Percentiles rank a stretch among this genome's conserved stretches.
These are phyloP conservation scores for Seriola quinqueradiata DNA, from an alignment of 2,113 vertebrate species.

Conservation along the genomic window DNA sequence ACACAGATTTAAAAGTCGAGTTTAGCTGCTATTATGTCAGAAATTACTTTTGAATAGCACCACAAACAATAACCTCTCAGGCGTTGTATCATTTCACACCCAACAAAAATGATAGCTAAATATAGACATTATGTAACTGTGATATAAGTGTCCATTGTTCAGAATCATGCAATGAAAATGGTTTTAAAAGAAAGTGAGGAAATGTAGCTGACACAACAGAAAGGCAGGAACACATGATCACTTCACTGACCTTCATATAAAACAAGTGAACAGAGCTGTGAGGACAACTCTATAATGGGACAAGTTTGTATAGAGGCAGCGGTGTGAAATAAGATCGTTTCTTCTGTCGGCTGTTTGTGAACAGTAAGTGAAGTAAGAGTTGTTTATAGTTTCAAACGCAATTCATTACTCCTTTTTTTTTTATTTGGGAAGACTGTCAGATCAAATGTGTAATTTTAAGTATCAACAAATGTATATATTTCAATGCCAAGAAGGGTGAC, in stretches of 20 bases:
- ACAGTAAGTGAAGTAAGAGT: constrained; percentile 5
- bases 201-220: constrained; percentile 20
- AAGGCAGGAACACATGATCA: constrained; percentile 49
- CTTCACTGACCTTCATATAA: constrained; percentile 52
- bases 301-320: constrained; percentile 1
- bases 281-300: neutral
- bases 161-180: constrained; percentile 30
- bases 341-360: neutral
- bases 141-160: constrained; percentile 64
- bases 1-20: neutral
- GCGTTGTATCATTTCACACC: constrained; percentile 16
- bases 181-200: constrained; percentile 35
- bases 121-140: constrained; percentile 30
- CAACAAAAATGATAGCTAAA: constrained; percentile 18
- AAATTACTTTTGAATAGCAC: constrained; percentile 21
- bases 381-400: neutral
- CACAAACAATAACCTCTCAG: constrained; percentile 29
- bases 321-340: constrained; percentile 15
- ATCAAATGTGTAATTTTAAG: neutral
- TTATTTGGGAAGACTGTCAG: neutral
- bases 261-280: neutral
- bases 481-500: neutral
- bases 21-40: constrained; percentile 1
- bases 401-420: neutral
- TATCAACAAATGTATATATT: neutral